These are phyloP conservation scores for Colossoma macropomum DNA, from an alignment of 2,113 vertebrate genomes.

Conservation along the genomic window DNA sequence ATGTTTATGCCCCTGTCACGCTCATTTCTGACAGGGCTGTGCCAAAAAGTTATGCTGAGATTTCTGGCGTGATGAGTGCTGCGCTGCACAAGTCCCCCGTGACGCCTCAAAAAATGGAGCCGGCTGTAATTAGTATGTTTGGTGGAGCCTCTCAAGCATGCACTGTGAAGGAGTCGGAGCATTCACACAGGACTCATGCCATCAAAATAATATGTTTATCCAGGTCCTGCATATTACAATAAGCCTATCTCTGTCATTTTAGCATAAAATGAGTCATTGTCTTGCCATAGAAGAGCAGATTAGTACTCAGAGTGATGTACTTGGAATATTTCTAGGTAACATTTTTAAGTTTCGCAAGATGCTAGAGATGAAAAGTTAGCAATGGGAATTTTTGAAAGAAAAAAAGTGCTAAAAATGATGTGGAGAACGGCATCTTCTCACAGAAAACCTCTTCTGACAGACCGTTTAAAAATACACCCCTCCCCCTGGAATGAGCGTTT, in stretches of 20 bases:
- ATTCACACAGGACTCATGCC: constrained; percentile 30
- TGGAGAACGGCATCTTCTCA: not conserved
- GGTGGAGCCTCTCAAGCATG: constrained; percentile 45
- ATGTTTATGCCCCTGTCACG: constrained; percentile 67
- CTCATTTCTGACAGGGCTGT: constrained; percentile 65
- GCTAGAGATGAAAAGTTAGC: constrained; percentile 4
- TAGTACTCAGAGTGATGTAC: not conserved
- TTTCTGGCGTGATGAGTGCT: constrained; percentile 58
- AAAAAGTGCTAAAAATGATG: constrained; percentile 15
- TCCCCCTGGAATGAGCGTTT: not conserved
- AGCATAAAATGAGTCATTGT: not conserved
- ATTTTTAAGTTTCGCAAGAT: not conserved
- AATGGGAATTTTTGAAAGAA: not conserved
- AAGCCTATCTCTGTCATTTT: constrained; percentile 13
- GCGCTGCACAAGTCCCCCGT: constrained; percentile 32
- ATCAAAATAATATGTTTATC: constrained; percentile 36
- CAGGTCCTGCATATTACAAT: constrained; percentile 27
- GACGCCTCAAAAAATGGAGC: constrained; percentile 35
- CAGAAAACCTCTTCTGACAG: constrained; percentile 15
- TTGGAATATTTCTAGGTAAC: too few species aligned
- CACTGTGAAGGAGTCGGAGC: constrained; percentile 36
- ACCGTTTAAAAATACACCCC: constrained; percentile 19
- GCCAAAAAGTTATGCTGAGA: constrained; percentile 70
- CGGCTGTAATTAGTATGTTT: constrained; percentile 49
- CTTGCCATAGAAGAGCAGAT: not conserved